phyloP scores from a whole-genome alignment of 2,113 vertebrate species.

The Aramus guarauna region DNA sequence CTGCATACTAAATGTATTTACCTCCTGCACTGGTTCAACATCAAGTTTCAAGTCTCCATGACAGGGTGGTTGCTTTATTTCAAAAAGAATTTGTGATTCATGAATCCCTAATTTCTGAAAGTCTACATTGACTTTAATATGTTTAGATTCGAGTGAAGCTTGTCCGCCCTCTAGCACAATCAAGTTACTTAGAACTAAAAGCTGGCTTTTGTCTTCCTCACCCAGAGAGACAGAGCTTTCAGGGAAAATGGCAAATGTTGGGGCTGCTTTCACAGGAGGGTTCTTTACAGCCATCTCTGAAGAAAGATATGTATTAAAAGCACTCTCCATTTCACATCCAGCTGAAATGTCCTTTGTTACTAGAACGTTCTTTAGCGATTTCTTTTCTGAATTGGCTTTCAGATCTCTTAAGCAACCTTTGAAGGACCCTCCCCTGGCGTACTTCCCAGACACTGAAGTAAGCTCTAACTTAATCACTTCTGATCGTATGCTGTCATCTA shows the following conservation, averaged over 20 bases:
- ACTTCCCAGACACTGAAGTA: conserved; percentile 79
- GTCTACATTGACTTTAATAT: conserved; percentile 82
- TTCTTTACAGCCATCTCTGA: background rate
- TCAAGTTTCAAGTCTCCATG: conserved; percentile 81
- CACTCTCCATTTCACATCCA: conserved; percentile 80
- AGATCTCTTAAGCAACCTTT: conserved; percentile 88
- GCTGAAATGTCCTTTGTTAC: conserved; percentile 87
- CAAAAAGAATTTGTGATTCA: conserved; percentile 85
- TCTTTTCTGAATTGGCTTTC: conserved; percentile 75
- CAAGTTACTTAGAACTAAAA: conserved; percentile 81
- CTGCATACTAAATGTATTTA: conserved; percentile 82
- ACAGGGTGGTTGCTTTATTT: conserved; percentile 76
- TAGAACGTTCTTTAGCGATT: conserved; percentile 78
- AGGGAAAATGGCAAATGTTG: conserved; percentile 39
- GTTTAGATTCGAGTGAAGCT: conserved; percentile 80
- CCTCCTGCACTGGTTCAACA: conserved; percentile 64
- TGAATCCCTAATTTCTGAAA: conserved; percentile 80
- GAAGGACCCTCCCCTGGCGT: conserved; percentile 82
- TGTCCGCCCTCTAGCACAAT: conserved; percentile 82
- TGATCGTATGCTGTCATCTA: conserved; percentile 73
- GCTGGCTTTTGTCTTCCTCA: conserved; percentile 61
- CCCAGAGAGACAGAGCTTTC: conserved; percentile 44
- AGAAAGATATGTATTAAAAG: conserved; percentile 11
- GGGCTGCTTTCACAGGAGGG: conserved; percentile 18
- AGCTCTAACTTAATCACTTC: conserved; percentile 78